Evolutionary conservation across 2,888 invertebrate species (phyloP).

Genomic region (Agrochola lota): DNA sequence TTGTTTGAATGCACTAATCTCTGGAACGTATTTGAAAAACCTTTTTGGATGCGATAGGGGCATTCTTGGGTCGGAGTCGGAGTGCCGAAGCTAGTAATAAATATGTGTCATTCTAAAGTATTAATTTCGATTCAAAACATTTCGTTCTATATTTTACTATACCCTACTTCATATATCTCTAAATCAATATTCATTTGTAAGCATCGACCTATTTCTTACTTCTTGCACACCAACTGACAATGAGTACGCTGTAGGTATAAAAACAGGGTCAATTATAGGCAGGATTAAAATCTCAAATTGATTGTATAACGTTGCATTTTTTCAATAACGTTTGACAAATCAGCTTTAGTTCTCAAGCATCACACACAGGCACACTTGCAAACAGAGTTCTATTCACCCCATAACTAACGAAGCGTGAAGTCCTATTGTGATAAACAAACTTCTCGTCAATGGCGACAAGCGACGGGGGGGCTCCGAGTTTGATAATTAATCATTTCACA

Average conservation of each 20-base stretch:
- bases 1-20: too few species aligned
- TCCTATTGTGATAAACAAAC: conserved; percentile 55
- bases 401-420: conserved; percentile 32
- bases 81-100: too few species aligned
- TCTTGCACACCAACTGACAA: not conserved
- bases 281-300: not conserved
- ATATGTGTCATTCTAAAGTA: not conserved
- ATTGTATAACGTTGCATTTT: not conserved
- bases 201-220: not conserved
- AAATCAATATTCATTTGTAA: not conserved
- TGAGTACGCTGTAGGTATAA: too few species aligned
- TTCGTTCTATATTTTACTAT: not conserved
- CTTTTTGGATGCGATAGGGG: too few species aligned
- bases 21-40: too few species aligned
- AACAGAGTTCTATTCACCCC: conserved; percentile 1
- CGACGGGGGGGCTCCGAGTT: conserved; percentile 23
- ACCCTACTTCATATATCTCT: not conserved
- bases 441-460: conserved; percentile 31
- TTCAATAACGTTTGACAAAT: not conserved
- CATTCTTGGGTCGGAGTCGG: too few species aligned
- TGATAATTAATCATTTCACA: conserved; percentile 72
- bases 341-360: not conserved
- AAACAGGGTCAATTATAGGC: too few species aligned
- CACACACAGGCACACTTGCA: not conserved
- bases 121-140: not conserved